Percentiles rank a stretch among this genome's conserved stretches.
Evolutionary conservation across 2,797 vertebrate species (phyloP).

Genomic region (Cichlasoma orientale): DNA sequence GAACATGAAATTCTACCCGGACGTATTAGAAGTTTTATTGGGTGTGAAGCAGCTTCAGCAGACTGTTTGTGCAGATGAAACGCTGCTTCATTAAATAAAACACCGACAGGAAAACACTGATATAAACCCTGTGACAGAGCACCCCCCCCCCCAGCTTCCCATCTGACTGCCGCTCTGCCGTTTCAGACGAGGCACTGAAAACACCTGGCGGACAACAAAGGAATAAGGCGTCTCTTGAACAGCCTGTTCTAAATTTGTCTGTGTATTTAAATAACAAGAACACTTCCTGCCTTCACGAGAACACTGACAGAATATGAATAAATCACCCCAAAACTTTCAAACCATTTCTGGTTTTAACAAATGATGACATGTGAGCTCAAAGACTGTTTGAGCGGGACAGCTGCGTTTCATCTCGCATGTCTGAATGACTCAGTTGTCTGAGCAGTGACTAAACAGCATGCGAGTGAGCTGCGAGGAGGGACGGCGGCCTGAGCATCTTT

Average conservation of each 20-base stretch:
- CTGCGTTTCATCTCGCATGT: slow-evolving; percentile 59
- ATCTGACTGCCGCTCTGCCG: slow-evolving; percentile 50
- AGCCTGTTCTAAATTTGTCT: slow-evolving; percentile 60
- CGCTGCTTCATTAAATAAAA: slow-evolving; percentile 31
- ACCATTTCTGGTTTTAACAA: slow-evolving; percentile 42
- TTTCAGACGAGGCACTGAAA: slow-evolving; percentile 39
- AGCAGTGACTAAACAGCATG: slow-evolving; percentile 40
- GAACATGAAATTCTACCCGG: background rate
- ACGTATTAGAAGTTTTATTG: background rate
- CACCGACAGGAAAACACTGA: slow-evolving; percentile 22
- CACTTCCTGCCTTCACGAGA: slow-evolving; percentile 21
- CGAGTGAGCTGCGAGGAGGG: background rate
- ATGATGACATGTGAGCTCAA: slow-evolving; percentile 48
- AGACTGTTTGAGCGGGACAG: slow-evolving; percentile 42
- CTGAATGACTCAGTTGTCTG: slow-evolving; percentile 51
- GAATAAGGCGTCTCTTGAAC: slow-evolving; percentile 56
- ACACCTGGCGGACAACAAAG: slow-evolving; percentile 55
- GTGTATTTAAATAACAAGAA: slow-evolving; percentile 50
- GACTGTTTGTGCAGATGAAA: slow-evolving; percentile 17
- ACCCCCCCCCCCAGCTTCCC: slow-evolving; percentile 26
- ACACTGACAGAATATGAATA: slow-evolving; percentile 47
- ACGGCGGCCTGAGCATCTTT: slow-evolving; percentile 16
- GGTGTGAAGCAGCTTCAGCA: background rate
- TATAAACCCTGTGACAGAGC: slow-evolving; percentile 5
- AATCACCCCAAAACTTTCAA: slow-evolving; percentile 45